Base-by-base conservation (phyloP, 2,797 vertebrate genomes). In the Emydoidea blandingii region DNA sequence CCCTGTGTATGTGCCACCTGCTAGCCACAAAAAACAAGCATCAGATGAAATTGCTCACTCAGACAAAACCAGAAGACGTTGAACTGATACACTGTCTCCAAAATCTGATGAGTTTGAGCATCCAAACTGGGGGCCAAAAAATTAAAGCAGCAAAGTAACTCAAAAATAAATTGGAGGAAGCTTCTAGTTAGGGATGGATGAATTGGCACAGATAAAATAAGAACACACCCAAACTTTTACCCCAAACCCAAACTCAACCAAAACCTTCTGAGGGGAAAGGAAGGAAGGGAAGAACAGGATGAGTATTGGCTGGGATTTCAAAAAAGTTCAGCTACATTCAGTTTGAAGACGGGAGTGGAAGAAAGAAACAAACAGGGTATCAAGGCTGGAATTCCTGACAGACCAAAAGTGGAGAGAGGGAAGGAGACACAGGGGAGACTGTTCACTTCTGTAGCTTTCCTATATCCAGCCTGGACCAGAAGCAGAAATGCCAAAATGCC, bases 401-500 rank as follows among this genome's bases (percentile, higher is more conserved):
- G 27, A 83, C 83, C 49, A 85, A 80, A 93, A 85, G 25, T 78
- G 49, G 25, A 52, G 91, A 88, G 19, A 14, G 21, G 50, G 54
- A 94, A 87, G 50, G 27, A 88, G 9, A 27, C 57, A 59, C 53
- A 54, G 5, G 82, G 53, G 90, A 93, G 16, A 87, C 83, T 88
- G 65, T 19, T 72, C n/a, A 72, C 21, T 41, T 72, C 21, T 72
- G 5, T 23, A 72, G 41, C 21, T 21, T 72, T 72, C n/a, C 34
- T 72, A 82, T 37, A 93, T 25, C 29, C 29, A 62, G 12, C 16
- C 62, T 49, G 54, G 65, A 91, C 25, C 81, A 80, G 76, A 83
- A 94, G 31, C 3, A 95, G 89, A 53, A 93, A 15, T 82, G 85
- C 81, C 86, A 95, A 91, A 87, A 86, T 82, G 93, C 49, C 79